Evolutionary conservation across 2,113 vertebrate genomes (phyloP).

Genomic region (Neopipo cinnamomea): DNA sequence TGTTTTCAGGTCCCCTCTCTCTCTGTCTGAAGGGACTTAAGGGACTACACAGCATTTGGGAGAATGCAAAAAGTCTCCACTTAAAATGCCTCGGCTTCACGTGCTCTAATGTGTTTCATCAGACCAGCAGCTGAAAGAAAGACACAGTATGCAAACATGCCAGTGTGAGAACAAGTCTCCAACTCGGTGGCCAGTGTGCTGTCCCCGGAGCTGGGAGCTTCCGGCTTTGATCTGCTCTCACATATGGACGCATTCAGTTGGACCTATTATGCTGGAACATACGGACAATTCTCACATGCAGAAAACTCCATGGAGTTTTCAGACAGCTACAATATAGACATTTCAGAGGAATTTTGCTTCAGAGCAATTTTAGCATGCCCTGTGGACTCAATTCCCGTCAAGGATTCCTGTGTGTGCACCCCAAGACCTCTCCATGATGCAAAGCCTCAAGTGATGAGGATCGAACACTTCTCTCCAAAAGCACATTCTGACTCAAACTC

Average conservation of each 20-base stretch:
- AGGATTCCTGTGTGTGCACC: neutral
- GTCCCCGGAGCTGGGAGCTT: neutral
- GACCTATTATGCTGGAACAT: neutral
- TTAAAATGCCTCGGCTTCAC: neutral
- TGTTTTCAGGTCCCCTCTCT: neutral
- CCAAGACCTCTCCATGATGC: neutral
- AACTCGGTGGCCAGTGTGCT: neutral
- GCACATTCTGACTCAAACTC: neutral
- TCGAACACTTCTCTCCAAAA: neutral
- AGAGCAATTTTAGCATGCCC: neutral
- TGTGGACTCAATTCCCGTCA: neutral
- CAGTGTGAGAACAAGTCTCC: neutral
- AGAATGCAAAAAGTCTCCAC: accelerated
- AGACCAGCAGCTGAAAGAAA: neutral
- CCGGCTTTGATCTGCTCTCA: accelerated
- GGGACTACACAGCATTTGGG: neutral
- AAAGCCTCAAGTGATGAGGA: neutral
- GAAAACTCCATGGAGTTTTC: neutral
- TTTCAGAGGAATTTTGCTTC: neutral
- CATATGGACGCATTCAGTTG: neutral
- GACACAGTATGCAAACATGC: accelerated
- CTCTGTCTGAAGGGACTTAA: neutral
- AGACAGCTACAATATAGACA: neutral
- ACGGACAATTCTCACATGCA: neutral
- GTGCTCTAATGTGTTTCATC: neutral